phyloP scores from a whole-genome alignment of 2,113 vertebrate genomes.

The Dissostichus mawsoni region DNA sequence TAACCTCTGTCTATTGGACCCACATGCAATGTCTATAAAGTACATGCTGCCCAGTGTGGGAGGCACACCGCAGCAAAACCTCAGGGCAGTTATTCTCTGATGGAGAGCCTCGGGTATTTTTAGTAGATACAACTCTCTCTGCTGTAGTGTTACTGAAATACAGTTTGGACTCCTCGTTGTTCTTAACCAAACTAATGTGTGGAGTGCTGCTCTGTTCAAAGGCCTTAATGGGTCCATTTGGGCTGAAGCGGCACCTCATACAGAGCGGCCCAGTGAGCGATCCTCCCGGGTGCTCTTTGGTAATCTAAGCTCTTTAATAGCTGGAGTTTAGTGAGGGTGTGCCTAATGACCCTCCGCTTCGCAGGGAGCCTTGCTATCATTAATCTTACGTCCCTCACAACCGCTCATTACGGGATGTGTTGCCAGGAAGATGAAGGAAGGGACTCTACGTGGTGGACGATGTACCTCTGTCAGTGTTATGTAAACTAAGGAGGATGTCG shows the following conservation, averaged over 20 bases:
- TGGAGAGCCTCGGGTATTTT: constrained; percentile 12
- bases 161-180: too few relatives aligned
- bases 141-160: background rate
- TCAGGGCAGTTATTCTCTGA: background rate
- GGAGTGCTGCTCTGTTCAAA: background rate
- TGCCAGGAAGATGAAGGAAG: constrained; percentile 27
- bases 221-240: constrained; percentile 15
- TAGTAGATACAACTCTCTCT: background rate
- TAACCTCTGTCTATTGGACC: constrained; percentile 66
- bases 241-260: constrained; percentile 34
- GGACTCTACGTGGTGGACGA: constrained; percentile 39
- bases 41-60: constrained; percentile 42
- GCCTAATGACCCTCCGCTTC: constrained; percentile 66
- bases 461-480: constrained; percentile 38
- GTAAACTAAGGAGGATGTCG: constrained; percentile 43
- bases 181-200: background rate
- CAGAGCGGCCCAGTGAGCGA: constrained; percentile 20
- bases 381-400: constrained; percentile 64
- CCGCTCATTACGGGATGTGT: constrained; percentile 51
- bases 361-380: constrained; percentile 53
- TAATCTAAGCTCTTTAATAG: constrained; percentile 65
- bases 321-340: constrained; percentile 58
- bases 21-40: constrained; percentile 58
- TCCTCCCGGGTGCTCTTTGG: constrained; percentile 53
- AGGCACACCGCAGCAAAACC: constrained; percentile 37